These are phyloP conservation scores for Pollicipes pollicipes DNA, from an alignment of 1,140 invertebrate genomes.

Conservation along the genomic window DNA sequence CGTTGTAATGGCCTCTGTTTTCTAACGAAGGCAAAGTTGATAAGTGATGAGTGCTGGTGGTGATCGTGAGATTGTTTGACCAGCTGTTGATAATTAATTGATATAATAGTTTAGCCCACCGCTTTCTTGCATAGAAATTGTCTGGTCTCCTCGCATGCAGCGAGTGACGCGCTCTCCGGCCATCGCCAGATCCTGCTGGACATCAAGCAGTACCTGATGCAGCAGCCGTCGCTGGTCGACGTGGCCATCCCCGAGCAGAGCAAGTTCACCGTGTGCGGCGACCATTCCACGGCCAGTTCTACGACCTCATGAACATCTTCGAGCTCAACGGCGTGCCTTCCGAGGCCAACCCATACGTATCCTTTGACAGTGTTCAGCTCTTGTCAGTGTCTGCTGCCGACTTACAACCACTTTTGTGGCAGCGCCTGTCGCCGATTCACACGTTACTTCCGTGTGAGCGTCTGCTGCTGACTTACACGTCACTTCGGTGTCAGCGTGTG, in stretches of 20 bases:
- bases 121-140: slow-evolving; percentile 2
- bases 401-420: no score
- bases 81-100: slow-evolving; percentile 5
- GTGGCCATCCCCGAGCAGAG: slow-evolving; percentile 64
- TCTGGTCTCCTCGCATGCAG: background rate
- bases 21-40: no score
- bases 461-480: no score
- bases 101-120: background rate
- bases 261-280: slow-evolving; percentile 99
- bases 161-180: slow-evolving; percentile 4
- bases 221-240: slow-evolving; percentile 73
- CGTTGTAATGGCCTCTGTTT: no score
- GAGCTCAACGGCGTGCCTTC: slow-evolving; percentile 89
- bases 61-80: background rate
- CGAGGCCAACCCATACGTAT: slow-evolving; percentile 85
- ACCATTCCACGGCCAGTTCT: slow-evolving; percentile 98
- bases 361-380: no score
- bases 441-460: no score
- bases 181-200: slow-evolving; percentile 70
- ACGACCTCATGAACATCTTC: slow-evolving; percentile 96
- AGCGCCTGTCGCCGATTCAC: no score
- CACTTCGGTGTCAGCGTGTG: no score
- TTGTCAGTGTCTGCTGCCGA: no score
- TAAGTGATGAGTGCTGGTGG: no score
- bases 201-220: slow-evolving; percentile 64